phyloP scores from a whole-genome alignment of 2,113 vertebrate genomes.

The Hypocryptadius cinnamomeus region DNA sequence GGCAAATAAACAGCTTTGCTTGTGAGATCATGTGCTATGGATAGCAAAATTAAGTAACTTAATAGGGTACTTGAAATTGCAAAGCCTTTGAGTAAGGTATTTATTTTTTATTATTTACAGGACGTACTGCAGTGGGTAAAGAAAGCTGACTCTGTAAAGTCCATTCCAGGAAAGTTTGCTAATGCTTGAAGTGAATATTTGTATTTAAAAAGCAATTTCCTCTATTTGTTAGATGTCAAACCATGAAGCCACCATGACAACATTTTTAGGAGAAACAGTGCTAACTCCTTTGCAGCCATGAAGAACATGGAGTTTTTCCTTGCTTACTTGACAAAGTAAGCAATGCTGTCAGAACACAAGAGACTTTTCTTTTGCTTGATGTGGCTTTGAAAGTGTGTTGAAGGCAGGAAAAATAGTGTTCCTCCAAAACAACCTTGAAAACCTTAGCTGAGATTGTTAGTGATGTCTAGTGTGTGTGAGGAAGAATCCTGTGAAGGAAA shows the following conservation, averaged over 20 bases:
- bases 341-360: background rate
- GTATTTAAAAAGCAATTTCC: background rate
- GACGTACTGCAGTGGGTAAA: background rate
- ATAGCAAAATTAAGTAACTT: conserved; percentile 61
- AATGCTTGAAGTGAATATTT: background rate
- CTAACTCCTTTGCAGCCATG: background rate
- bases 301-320: background rate
- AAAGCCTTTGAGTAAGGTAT: conserved; percentile 35
- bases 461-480: background rate
- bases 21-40: conserved; percentile 76
- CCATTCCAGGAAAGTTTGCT: background rate
- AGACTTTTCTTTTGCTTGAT: background rate
- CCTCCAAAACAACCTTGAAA: background rate
- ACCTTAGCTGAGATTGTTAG: background rate
- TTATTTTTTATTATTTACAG: background rate
- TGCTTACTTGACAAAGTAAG: background rate
- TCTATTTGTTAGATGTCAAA: background rate
- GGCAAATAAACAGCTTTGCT: conserved; percentile 77
- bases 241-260: background rate
- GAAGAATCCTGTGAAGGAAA: background rate
- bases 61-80: conserved; percentile 67
- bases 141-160: background rate
- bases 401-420: background rate
- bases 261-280: background rate
- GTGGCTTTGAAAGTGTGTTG: background rate